Evolutionary conservation across 2,888 invertebrate genomes (phyloP).

Genomic region (Campoplex nolae): DNA sequence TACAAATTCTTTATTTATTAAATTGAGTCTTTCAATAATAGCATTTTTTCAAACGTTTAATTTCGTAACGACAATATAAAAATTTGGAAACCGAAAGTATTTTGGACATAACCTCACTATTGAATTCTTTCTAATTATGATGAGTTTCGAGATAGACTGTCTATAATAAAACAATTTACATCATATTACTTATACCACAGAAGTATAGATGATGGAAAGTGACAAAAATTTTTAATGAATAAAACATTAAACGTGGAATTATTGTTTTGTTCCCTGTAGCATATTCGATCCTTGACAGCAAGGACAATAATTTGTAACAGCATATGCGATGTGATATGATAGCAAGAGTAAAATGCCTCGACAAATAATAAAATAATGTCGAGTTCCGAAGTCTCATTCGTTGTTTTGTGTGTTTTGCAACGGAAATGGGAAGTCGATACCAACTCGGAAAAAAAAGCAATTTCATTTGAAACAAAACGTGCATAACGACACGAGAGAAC

Average conservation of each 20-base stretch:
- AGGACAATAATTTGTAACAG: not conserved
- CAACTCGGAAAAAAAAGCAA: not conserved
- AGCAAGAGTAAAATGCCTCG: not conserved
- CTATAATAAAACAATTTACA: not conserved
- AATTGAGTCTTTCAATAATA: not conserved
- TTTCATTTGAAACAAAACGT: not conserved
- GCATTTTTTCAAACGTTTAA: not conserved
- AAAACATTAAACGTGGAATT: not conserved
- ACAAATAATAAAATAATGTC: not conserved
- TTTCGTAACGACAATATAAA: not conserved
- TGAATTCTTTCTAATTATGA: not conserved
- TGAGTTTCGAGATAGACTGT: not conserved
- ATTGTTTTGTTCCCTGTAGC: not conserved
- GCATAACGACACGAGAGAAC: not conserved
- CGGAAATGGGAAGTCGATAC: constrained; percentile 24
- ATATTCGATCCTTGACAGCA: not conserved
- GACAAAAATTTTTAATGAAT: not conserved
- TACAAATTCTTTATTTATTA: not conserved
- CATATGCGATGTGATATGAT: not conserved
- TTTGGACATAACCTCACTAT: constrained; percentile 5
- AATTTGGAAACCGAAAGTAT: not conserved
- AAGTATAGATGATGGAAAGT: not conserved
- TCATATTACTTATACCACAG: not conserved
- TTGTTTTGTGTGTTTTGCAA: not conserved
- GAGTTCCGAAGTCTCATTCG: not conserved